Conservation (phyloP, 2,113 vertebrate genomes). For the Strix aluco region DNA sequence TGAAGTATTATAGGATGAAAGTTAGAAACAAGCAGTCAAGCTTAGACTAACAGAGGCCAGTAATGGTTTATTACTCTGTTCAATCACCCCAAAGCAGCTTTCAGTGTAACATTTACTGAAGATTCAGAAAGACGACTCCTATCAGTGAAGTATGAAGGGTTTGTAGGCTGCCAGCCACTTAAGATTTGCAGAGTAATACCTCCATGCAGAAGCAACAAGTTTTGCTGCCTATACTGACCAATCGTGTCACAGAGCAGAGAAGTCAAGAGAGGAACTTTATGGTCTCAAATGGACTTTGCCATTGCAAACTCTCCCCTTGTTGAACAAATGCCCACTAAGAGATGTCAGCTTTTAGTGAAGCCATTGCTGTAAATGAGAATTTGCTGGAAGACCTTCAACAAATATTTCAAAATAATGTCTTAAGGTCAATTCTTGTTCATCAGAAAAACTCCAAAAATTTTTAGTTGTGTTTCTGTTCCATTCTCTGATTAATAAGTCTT, state of each 20-base stretch:
- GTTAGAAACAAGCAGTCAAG: not conserved
- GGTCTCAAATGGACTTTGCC: not conserved
- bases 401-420: not conserved
- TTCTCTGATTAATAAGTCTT: not conserved
- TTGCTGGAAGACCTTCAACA: not conserved
- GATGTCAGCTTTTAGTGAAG: not conserved
- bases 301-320: not conserved
- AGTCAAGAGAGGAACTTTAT: not conserved
- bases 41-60: not conserved
- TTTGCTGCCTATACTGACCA: not conserved
- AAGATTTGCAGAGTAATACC: not conserved
- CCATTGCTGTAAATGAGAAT: not conserved
- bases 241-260: not conserved
- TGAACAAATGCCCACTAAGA: not conserved
- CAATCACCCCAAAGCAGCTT: not conserved
- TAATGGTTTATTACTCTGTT: not conserved
- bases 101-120: not conserved
- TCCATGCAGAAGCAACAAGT: not conserved
- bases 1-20: not conserved
- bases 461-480: not conserved
- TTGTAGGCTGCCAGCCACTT: not conserved
- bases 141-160: not conserved
- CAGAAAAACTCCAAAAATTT: not conserved
- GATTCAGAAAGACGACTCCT: not conserved
- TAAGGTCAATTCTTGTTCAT: not conserved